Evolutionary conservation across 2,797 vertebrate species (phyloP).

Genomic region (Galaxias olidus): DNA sequence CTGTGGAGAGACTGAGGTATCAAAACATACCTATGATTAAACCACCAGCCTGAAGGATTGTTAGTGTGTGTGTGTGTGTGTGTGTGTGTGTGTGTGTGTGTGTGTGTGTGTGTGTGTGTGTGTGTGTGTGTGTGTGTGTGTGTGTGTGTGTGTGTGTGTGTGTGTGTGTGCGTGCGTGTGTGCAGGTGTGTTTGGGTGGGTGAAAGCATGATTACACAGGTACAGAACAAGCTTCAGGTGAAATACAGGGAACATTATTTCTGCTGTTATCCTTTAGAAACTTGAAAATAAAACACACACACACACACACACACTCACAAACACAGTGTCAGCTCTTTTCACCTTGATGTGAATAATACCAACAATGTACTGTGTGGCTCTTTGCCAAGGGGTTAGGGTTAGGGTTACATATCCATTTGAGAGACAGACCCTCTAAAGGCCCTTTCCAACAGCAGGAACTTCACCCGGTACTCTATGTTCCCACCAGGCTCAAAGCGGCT

Average conservation of each 20-base stretch:
- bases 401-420: not conserved
- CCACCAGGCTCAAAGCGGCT: too few species aligned
- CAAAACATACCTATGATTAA: conserved; percentile 32
- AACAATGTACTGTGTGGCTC: not conserved
- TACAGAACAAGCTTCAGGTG: not conserved
- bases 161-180: not conserved
- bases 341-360: not conserved
- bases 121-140: not conserved
- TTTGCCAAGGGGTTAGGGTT: too few species aligned
- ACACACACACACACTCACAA: not conserved
- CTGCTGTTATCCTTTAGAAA: too few species aligned
- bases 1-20: conserved; percentile 37
- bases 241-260: not conserved
- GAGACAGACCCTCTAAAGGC: conserved; percentile 16
- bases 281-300: not conserved
- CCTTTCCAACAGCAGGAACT: too few species aligned
- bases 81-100: conserved; percentile 1
- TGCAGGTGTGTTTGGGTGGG: not conserved
- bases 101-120: not conserved
- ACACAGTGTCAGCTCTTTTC: not conserved
- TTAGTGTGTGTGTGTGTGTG: not conserved
- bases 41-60: too few species aligned
- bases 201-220: not conserved
- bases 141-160: conserved; percentile 6
- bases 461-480: too few species aligned